Conservation (phyloP, 2,797 vertebrate genomes). For the Acanthis flammea region DNA sequence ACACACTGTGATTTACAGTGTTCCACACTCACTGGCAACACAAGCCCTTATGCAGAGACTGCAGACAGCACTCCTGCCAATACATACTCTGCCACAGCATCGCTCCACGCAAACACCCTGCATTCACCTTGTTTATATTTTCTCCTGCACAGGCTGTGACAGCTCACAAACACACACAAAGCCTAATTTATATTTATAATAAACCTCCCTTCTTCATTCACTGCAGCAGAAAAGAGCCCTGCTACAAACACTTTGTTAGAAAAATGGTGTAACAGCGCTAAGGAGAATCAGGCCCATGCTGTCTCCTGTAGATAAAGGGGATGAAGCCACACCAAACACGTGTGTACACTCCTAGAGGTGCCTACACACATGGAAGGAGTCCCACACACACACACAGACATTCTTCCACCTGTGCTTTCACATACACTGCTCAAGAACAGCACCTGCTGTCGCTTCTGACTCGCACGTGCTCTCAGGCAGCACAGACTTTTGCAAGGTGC, state of each 20-base stretch:
- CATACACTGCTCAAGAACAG: fast-evolving
- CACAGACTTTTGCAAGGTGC: neutral
- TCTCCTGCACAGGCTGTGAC: neutral
- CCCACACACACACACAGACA: neutral
- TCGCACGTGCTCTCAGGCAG: neutral
- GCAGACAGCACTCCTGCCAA: constrained; percentile 38
- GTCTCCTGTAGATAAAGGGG: neutral
- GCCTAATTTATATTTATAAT: constrained; percentile 47
- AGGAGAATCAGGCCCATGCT: neutral
- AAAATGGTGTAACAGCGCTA: neutral
- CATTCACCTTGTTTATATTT: constrained; percentile 38
- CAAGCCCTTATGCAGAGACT: neutral
- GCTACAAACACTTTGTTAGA: neutral
- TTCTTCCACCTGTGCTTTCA: neutral
- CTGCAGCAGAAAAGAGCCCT: neutral
- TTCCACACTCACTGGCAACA: neutral
- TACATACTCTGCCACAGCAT: constrained; percentile 1
- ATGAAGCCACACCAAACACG: neutral
- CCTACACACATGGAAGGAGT: neutral
- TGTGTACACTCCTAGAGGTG: neutral
- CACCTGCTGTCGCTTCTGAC: neutral
- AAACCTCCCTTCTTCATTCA: neutral
- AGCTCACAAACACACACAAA: constrained; percentile 3
- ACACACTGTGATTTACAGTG: constrained; percentile 41
- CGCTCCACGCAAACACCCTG: neutral